Percentiles rank a stretch among this genome's conserved stretches.
phyloP scores from a whole-genome alignment of 2,888 invertebrate genomes.

The Cremastinae sp. region DNA sequence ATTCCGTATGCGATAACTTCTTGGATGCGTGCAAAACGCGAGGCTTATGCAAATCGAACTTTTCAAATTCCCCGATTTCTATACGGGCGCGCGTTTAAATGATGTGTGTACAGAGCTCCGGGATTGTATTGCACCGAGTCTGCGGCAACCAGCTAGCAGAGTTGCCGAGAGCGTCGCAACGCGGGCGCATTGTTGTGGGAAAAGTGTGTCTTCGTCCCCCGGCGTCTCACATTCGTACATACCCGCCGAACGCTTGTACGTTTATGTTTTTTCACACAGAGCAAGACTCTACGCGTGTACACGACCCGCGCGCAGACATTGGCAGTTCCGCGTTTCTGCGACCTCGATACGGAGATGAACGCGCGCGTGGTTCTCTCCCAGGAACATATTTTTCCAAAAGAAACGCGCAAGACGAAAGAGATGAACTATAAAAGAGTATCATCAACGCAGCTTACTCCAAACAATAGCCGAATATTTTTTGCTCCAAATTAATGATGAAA shows the following conservation, averaged over 20 bases:
- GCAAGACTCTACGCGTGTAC: not conserved
- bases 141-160: slow-evolving; percentile 67
- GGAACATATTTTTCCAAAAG: slow-evolving; percentile 45
- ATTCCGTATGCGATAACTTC: not conserved
- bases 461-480: not conserved
- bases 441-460: too few relatives aligned
- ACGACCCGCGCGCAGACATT: slow-evolving; percentile 8
- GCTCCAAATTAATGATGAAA: not conserved
- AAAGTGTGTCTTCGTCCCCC: slow-evolving; percentile 79
- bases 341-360: slow-evolving; percentile 72
- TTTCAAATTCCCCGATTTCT: slow-evolving; percentile 23
- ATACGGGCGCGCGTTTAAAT: not conserved
- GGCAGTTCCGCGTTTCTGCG: slow-evolving; percentile 78
- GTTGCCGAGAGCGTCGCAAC: slow-evolving; percentile 60
- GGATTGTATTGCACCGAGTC: slow-evolving; percentile 59
- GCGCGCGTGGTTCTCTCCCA: slow-evolving; percentile 21
- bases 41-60: slow-evolving; percentile 52
- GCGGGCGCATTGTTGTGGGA: slow-evolving; percentile 72
- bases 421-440: too few relatives aligned
- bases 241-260: not conserved
- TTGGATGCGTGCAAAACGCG: slow-evolving; percentile 21
- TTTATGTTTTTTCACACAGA: slow-evolving; percentile 1
- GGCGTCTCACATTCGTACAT: slow-evolving; percentile 47
- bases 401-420: slow-evolving; percentile 13
- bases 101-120: slow-evolving; percentile 10